These are phyloP conservation scores for Streptopelia turtur DNA, from an alignment of 2,797 vertebrate species.

Conservation along the genomic window DNA sequence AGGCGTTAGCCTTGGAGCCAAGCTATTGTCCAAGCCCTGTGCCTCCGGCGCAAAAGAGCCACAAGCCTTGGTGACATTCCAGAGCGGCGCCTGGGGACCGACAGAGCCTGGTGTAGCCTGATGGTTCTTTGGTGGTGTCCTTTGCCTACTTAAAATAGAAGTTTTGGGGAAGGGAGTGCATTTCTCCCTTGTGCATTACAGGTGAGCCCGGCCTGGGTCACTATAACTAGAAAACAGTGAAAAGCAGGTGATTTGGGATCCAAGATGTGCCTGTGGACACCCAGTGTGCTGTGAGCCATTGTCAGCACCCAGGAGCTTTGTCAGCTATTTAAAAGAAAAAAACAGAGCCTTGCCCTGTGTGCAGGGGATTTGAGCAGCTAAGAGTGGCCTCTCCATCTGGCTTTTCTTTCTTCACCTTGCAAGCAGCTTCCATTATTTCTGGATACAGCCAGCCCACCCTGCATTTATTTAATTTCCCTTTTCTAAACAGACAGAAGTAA, in stretches of 20 bases:
- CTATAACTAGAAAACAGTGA: background rate
- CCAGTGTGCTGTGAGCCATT: background rate
- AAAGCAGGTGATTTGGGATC: background rate
- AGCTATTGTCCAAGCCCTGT: background rate
- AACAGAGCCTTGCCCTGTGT: background rate
- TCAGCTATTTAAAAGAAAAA: background rate
- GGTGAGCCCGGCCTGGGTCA: background rate
- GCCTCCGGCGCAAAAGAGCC: background rate
- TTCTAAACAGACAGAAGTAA: conserved; percentile 73
- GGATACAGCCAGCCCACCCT: conserved; percentile 15
- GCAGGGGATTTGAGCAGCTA: background rate
- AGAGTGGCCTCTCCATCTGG: background rate
- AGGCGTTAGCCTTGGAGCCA: background rate
- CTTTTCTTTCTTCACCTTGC: conserved; percentile 40
- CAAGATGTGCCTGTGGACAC: background rate
- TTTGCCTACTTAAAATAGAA: background rate
- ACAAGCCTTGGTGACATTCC: background rate
- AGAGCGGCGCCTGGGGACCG: rapidly evolving
- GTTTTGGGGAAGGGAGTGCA: background rate
- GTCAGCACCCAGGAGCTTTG: background rate
- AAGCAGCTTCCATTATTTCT: conserved; percentile 39
- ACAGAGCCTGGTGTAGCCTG: background rate
- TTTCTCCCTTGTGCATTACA: background rate
- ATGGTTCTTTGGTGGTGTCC: background rate
- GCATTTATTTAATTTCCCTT: conserved; percentile 69